phyloP scores from a whole-genome alignment of 1,140 invertebrate species.

The Phortica variegata region DNA sequence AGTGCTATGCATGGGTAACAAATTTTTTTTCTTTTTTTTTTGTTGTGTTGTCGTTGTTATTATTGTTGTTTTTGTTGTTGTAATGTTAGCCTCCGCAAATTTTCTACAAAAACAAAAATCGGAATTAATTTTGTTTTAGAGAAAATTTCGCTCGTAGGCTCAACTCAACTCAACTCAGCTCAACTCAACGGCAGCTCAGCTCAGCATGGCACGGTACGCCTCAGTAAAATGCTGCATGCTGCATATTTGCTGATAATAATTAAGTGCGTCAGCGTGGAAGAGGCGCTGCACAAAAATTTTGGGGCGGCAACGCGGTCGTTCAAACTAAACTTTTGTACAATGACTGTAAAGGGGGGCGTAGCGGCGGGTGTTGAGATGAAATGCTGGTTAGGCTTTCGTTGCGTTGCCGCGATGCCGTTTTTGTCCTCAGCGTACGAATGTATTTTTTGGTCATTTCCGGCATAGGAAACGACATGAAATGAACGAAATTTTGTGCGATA shows the following conservation, averaged over 20 bases:
- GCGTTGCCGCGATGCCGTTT: constrained; percentile 34
- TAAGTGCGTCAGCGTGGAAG: constrained; percentile 50
- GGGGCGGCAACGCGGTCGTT: background rate
- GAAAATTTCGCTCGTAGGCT: constrained; percentile 45
- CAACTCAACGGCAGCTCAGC: constrained; percentile 13
- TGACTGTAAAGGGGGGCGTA: background rate
- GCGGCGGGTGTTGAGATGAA: constrained; percentile 5
- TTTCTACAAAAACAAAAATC: constrained; percentile 53
- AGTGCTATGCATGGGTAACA: constrained; percentile 10
- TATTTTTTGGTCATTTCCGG: constrained; percentile 41
- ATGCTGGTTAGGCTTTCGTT: constrained; percentile 23
- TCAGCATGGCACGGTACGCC: constrained; percentile 4
- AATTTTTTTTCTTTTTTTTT: constrained; percentile 11
- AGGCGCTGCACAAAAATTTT: constrained; percentile 24
- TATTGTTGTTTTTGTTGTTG: constrained; percentile 37
- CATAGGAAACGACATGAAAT: constrained; percentile 18
- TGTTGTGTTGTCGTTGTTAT: constrained; percentile 9
- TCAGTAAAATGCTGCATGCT: constrained; percentile 20
- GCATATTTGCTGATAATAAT: constrained; percentile 55
- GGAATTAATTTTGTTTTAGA: constrained; percentile 55
- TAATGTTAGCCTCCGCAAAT: constrained; percentile 16
- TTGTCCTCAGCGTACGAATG: constrained; percentile 1
- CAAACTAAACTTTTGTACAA: background rate
- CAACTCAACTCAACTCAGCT: too few relatives aligned
- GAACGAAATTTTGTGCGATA: constrained; percentile 49